phyloP scores from a whole-genome alignment of 1,140 invertebrate genomes.

The Pseudomyrmex cubaensis region DNA sequence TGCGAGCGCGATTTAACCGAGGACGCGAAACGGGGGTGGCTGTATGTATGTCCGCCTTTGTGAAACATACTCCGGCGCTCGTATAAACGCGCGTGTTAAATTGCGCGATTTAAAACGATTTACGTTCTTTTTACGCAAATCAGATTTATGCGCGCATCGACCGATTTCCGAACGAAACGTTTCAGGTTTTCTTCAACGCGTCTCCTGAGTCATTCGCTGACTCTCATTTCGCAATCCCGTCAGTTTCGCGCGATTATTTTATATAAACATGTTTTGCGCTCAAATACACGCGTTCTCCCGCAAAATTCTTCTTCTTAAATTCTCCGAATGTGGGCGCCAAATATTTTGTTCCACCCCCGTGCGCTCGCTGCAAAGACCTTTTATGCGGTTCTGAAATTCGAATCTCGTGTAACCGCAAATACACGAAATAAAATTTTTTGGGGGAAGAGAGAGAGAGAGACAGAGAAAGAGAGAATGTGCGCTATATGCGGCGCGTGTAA shows the following conservation, averaged over 20 bases:
- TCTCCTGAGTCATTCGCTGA: no score
- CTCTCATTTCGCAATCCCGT: background rate
- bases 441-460: no score
- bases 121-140: conserved; percentile 68
- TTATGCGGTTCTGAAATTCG: background rate
- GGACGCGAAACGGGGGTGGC: conserved; percentile 52
- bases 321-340: background rate
- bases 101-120: conserved; percentile 66
- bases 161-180: conserved; percentile 9
- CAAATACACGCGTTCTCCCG: no score
- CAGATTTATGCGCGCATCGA: conserved; percentile 4
- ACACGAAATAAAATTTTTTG: conserved; percentile 28
- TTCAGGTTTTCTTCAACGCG: background rate
- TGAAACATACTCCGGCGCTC: conserved; percentile 58
- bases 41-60: conserved; percentile 63
- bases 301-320: background rate
- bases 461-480: no score
- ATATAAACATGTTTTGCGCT: no score
- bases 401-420: conserved; percentile 25
- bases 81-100: conserved; percentile 65
- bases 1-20: conserved; percentile 72
- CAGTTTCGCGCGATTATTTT: no score
- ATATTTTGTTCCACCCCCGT: conserved; percentile 15
- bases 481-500: background rate
- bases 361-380: background rate